phyloP scores from a whole-genome alignment of 2,113 vertebrate species.

The Bungarus multicinctus region DNA sequence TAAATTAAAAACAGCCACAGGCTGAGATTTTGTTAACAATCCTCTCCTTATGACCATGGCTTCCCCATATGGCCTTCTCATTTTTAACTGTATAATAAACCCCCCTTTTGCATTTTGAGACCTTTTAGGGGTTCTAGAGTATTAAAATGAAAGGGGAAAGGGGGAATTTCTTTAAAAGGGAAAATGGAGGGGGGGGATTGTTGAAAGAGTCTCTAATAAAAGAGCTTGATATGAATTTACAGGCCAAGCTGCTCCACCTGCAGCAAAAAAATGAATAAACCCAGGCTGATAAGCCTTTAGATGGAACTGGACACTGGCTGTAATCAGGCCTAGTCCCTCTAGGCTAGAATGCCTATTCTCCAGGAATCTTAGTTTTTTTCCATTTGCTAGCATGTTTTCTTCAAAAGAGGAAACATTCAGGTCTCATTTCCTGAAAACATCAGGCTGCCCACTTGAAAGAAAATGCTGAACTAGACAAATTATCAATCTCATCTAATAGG shows the following conservation, averaged over 20 bases:
- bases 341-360: background rate
- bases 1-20: slow-evolving; percentile 60
- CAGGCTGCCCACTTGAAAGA: background rate
- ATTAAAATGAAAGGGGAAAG: slow-evolving; percentile 35
- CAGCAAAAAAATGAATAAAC: background rate
- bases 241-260: rapidly evolving
- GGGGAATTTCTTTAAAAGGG: slow-evolving; percentile 37
- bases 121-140: slow-evolving; percentile 49
- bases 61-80: slow-evolving; percentile 50
- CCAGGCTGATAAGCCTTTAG: background rate
- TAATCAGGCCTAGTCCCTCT: too few relatives aligned
- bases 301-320: background rate
- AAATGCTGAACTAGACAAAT: background rate
- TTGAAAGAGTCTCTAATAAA: slow-evolving; percentile 10
- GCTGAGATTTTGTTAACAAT: slow-evolving; percentile 57
- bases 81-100: slow-evolving; percentile 36
- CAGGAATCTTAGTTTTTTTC: background rate
- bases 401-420: background rate
- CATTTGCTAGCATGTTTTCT: background rate
- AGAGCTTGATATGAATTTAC: background rate
- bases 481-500: background rate
- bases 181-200: background rate
- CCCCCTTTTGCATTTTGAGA: slow-evolving; percentile 38
- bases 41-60: slow-evolving; percentile 52
- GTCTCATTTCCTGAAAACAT: background rate